These are phyloP conservation scores for Thecophora atra DNA, from an alignment of 2,888 invertebrate species.

Conservation along the genomic window DNA sequence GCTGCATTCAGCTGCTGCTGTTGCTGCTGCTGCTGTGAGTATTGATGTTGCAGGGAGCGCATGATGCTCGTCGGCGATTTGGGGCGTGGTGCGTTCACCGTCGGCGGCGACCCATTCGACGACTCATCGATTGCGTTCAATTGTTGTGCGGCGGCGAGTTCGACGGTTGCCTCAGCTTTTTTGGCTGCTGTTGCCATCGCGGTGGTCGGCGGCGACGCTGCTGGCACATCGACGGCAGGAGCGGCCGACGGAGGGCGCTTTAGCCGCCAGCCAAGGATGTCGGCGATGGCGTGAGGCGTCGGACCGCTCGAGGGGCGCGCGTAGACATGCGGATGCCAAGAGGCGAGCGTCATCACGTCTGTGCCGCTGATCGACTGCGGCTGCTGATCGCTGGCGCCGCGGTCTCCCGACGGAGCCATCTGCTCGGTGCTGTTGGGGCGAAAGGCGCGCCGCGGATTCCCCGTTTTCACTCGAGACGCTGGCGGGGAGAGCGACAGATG, in stretches of 20 bases:
- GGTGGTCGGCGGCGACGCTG: conserved; percentile 7
- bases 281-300: conserved; percentile 87
- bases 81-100: conserved; percentile 44
- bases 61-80: conserved; percentile 63
- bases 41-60: conserved; percentile 60
- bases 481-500: conserved; percentile 41
- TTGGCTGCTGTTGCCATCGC: conserved; percentile 8
- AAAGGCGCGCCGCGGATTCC: conserved; percentile 39
- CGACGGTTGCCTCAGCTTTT: not conserved
- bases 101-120: conserved; percentile 43
- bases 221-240: conserved; percentile 12
- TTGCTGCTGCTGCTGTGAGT: conserved; percentile 56
- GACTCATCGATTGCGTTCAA: conserved; percentile 43
- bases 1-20: conserved; percentile 25
- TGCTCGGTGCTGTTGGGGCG: conserved; percentile 27
- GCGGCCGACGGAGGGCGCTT: not conserved
- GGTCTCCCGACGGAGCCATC: conserved; percentile 38
- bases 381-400: conserved; percentile 38
- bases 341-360: conserved; percentile 47
- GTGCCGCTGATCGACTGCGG: conserved; percentile 22
- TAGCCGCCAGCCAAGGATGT: conserved; percentile 79
- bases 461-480: conserved; percentile 44
- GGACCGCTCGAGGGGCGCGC: conserved; percentile 82
- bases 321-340: conserved; percentile 93
- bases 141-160: conserved; percentile 28